Base-by-base conservation (phyloP, 2,888 invertebrate species). In the Eupsilia transversa region DNA sequence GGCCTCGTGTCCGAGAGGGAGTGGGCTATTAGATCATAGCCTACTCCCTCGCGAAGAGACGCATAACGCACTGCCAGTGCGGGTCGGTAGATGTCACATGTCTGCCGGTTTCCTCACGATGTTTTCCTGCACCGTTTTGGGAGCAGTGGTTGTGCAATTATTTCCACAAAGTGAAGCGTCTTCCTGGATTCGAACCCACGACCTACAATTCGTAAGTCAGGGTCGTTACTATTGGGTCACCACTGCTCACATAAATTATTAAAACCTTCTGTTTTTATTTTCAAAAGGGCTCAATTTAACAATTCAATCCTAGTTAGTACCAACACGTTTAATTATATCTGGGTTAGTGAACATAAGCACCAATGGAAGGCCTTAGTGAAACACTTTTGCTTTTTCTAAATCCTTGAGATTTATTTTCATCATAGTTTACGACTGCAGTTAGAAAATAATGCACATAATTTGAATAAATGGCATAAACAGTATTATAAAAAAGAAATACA, bases 401-500 rank as follows among this genome's bases (percentile, higher is more conserved):
- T 33, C 49, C 35, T 43, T 33, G 23, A 57, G 33, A 43, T 71
- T 54, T 66, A 66, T 71, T 43, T 63, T 83, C n/a, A 61, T 59
- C 12, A 23, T 49, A 49, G 27, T 72, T 65, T 68, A 84, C n/a
- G n/a, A 10, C 52, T 27, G 43, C 33, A 43, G n/a, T 56, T 10
- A 80, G 1, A 73, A 61, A 54, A 5, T 0, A 60, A 60, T 57
- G 30, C 38, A 57, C 33, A 41, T 72, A 67, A 64, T 59, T 79
- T 57, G 3, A 52, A 71, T 60, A 35, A 80, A 72, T 49, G 49
- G 9, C 14, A 38, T 52, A 61, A 54, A 17, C n/a, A 56, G 20
- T n/a, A n/a, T 43, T 49, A 65, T 30, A 33, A 49, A 82, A 70
- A 35, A 60, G 20, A 77, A 75, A 64, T 56, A 63, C 27, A 43